Conservation (phyloP, 2,888 invertebrate genomes). For the Prenolepis imparis region DNA sequence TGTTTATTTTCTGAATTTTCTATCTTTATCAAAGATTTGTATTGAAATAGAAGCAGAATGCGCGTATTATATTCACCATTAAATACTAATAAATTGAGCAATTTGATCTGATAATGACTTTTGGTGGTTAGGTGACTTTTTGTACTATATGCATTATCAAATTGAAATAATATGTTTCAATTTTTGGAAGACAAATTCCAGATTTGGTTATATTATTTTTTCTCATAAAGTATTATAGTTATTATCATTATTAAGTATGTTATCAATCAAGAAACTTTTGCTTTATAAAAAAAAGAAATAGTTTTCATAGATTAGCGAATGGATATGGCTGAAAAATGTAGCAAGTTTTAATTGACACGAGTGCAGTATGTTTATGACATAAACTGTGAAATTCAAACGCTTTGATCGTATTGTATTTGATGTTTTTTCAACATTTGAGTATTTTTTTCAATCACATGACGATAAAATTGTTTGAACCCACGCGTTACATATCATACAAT, state of each 20-base stretch:
- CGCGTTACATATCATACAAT: background rate
- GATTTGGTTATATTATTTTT: background rate
- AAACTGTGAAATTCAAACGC: background rate
- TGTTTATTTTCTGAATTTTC: background rate
- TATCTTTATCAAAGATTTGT: background rate
- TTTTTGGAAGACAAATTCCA: constrained; percentile 2
- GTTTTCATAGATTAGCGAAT: background rate
- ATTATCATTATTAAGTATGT: no score
- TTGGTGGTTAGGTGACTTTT: no score
- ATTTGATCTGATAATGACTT: background rate
- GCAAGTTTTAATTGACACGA: background rate
- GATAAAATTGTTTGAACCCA: background rate
- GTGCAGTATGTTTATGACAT: background rate
- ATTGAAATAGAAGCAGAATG: constrained; percentile 5
- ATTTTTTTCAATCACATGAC: background rate
- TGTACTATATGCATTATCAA: background rate
- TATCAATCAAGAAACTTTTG: background rate
- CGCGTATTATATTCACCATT: background rate
- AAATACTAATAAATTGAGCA: constrained; percentile 1
- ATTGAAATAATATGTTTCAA: constrained; percentile 1
- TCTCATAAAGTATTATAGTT: background rate
- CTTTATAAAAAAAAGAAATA: background rate
- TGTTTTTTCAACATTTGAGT: background rate
- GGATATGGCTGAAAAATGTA: background rate
- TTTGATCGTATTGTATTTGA: background rate